Conservation (phyloP, 2,888 invertebrate genomes). For the Emmelina monodactyla region DNA sequence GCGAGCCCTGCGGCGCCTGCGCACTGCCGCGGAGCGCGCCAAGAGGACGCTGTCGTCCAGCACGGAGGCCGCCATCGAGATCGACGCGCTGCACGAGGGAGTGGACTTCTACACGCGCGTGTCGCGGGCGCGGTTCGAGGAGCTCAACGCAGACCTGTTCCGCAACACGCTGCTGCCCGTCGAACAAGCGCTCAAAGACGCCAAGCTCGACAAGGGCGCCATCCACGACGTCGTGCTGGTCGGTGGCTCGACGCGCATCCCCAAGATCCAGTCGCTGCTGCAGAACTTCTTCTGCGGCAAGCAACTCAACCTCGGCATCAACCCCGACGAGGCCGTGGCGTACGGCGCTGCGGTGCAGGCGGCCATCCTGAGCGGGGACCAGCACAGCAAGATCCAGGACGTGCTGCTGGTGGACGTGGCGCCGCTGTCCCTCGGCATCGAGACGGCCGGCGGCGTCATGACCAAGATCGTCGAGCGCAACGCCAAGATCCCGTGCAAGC, state of each 20-base stretch:
- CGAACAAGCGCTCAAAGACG: conserved; percentile 74
- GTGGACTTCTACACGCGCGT: conserved; percentile 70
- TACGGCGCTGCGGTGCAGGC: conserved; percentile 75
- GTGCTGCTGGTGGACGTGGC: conserved; percentile 57
- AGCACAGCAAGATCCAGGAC: conserved; percentile 72
- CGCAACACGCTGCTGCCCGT: conserved; percentile 73
- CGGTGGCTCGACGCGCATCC: conserved; percentile 78
- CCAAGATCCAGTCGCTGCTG: conserved; percentile 73
- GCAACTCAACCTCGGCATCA: conserved; percentile 71
- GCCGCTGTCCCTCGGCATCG: conserved; percentile 71
- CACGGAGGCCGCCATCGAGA: conserved; percentile 73
- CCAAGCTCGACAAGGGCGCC: conserved; percentile 73
- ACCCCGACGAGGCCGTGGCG: conserved; percentile 78
- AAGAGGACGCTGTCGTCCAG: conserved; percentile 75
- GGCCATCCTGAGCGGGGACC: conserved; percentile 71
- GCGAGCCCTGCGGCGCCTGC: conserved; percentile 67
- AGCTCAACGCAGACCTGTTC: conserved; percentile 72
- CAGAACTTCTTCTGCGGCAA: conserved; percentile 75
- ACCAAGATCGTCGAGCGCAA: conserved; percentile 73
- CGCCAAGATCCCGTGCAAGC: conserved; percentile 69
- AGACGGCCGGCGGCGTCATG: conserved; percentile 78
- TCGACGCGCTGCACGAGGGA: conserved; percentile 74
- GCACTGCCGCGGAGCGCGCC: conserved; percentile 75
- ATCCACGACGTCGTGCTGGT: conserved; percentile 79
- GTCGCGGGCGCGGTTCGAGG: conserved; percentile 74